Percentiles rank a stretch among this genome's conserved stretches.
phyloP scores from a whole-genome alignment of 2,113 vertebrate genomes.

The Phainopepla nitens region DNA sequence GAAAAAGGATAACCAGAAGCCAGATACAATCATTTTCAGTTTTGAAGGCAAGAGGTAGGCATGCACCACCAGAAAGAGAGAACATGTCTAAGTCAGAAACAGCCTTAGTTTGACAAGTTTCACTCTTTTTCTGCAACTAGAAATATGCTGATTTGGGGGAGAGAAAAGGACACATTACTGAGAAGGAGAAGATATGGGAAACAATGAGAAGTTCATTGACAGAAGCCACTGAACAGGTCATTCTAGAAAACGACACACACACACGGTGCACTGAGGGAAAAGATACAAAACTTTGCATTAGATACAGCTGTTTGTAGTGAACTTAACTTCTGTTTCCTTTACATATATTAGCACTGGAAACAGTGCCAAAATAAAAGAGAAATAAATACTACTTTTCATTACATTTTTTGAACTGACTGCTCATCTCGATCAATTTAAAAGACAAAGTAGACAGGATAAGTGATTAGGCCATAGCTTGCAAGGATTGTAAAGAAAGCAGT shows the following conservation, averaged over 20 bases:
- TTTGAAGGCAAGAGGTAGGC: not conserved
- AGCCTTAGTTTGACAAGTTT: not conserved
- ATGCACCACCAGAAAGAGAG: not conserved
- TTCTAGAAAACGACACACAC: not conserved
- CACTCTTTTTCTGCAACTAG: not conserved
- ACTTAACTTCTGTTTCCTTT: not conserved
- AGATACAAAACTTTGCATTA: not conserved
- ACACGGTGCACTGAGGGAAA: rapidly evolving
- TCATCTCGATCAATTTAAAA: not conserved
- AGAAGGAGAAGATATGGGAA: not conserved
- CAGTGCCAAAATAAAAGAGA: not conserved
- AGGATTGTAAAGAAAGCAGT: not conserved
- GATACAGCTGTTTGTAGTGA: not conserved
- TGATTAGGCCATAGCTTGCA: not conserved
- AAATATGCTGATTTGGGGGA: not conserved
- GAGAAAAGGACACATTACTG: not conserved
- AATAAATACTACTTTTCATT: not conserved
- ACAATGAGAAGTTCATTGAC: not conserved
- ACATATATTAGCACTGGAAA: not conserved
- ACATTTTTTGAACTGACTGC: not conserved
- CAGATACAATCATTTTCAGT: not conserved
- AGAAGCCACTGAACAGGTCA: not conserved
- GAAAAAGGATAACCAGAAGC: not conserved
- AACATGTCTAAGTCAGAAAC: not conserved
- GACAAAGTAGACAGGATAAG: not conserved